Base-by-base conservation (phyloP, 2,113 vertebrate genomes). In the Paramisgurnus dabryanus region DNA sequence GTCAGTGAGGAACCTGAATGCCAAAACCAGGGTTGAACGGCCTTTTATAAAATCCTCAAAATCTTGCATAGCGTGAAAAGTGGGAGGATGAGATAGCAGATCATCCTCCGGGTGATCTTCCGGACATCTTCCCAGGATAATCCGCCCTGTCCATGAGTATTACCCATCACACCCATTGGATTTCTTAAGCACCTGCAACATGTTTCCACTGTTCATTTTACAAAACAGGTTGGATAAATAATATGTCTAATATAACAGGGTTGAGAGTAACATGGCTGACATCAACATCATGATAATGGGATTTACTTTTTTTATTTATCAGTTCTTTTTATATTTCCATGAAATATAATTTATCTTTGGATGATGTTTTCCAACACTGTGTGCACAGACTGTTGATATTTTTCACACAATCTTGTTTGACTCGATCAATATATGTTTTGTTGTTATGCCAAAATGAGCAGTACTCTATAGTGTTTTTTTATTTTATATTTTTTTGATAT, bases 11-110 rank as follows among this genome's bases (percentile, higher is more conserved):
- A 75, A 41, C 72, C 47, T 76, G 58, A 74, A 18, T 72, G 73
- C 40, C 5, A 7, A 13, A 22, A 63, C 7, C 2, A 6, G 4
- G 41, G 49, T 7, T 2, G 12, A 15, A 55, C 12, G 5, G 50
- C 65, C 63, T 61, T 76, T 84, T 84, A 73, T 84, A 84, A 74
- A 84, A 66, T 67, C 73, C 55, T 49, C 13, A 63, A 49, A 49
- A 22, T 58, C 71, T 74, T 76, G 22, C 2, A 15, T 47, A 27
- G 63, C 9, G 74, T 53, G 47, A 66, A 13, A 77, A 76, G 73
- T 34, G 3, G 43, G 5, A 47, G 74, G 34, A 77, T 64, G 8
- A 39, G 12, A 22, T 6, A 18, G 12, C 7, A 76, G 74, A 76
- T 76, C 61, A 76, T 76, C 63, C 74, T 77, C 49, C 3, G 17